phyloP scores from a whole-genome alignment of 2,113 vertebrate genomes.

The Rostratula benghalensis region DNA sequence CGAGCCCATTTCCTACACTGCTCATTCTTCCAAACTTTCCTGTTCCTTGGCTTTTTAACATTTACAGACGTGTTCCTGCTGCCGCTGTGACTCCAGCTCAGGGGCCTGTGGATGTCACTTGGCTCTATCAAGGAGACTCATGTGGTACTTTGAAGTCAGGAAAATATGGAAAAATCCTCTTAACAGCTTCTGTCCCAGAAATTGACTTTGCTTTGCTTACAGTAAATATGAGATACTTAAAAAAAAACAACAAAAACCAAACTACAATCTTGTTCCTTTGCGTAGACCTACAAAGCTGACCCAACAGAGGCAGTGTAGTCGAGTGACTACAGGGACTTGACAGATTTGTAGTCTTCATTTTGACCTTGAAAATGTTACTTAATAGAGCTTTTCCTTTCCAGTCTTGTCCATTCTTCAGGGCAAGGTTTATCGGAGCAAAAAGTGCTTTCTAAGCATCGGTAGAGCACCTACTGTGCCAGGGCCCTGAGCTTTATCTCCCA shows the following conservation, averaged over 20 bases:
- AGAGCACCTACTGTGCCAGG: not conserved
- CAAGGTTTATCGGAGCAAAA: conserved; percentile 26
- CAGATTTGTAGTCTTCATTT: not conserved
- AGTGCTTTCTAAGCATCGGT: not conserved
- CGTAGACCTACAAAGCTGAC: not conserved
- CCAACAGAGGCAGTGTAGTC: not conserved
- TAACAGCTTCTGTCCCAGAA: not conserved
- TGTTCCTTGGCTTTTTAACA: not conserved
- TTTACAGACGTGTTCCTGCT: not conserved
- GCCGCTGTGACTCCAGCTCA: not conserved
- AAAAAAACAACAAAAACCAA: not conserved
- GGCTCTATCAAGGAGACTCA: not conserved
- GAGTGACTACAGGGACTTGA: not conserved
- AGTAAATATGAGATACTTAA: not conserved
- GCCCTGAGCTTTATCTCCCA: not conserved
- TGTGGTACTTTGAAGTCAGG: not conserved
- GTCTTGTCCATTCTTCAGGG: not conserved
- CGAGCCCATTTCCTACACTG: not conserved
- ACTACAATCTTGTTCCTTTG: not conserved
- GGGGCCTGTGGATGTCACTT: not conserved
- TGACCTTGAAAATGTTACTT: conserved; percentile 8
- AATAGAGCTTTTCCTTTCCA: not conserved
- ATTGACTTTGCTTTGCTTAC: not conserved
- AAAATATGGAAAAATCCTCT: conserved; percentile 14
- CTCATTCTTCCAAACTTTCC: not conserved